phyloP scores from a whole-genome alignment of 35 echinoderm and acorn worm species.

The Acanthaster planci region DNA sequence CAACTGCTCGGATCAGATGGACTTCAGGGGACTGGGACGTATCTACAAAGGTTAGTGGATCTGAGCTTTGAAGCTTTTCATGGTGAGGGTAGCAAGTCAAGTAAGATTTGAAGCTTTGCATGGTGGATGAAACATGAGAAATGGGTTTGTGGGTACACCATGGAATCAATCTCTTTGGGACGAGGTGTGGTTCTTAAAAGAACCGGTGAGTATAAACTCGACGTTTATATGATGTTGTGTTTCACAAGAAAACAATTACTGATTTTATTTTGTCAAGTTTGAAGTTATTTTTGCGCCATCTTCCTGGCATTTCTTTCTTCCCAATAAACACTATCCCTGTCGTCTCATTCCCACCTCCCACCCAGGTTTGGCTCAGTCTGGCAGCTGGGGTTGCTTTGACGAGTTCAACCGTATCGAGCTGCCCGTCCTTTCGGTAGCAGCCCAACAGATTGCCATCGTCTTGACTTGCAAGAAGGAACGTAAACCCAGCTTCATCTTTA shows the following conservation, averaged over 20 bases:
- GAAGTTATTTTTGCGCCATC: not conserved
- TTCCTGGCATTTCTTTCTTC: not conserved
- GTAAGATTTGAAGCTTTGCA: too few relatives aligned
- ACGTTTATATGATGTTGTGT: too few relatives aligned
- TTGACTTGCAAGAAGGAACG: slow-evolving; percentile 94
- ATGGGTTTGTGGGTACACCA: too few relatives aligned
- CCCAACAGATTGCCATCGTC: slow-evolving; percentile 94
- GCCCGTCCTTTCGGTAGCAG: slow-evolving; percentile 90
- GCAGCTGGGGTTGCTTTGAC: slow-evolving; percentile 96
- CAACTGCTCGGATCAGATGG: slow-evolving; percentile 99
- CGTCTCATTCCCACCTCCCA: not conserved
- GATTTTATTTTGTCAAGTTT: too few relatives aligned
- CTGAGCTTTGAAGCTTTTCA: not conserved
- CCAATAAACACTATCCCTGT: not conserved
- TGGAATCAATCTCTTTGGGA: too few relatives aligned
- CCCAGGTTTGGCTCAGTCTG: slow-evolving; percentile 95
- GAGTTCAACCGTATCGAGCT: slow-evolving; percentile 99
- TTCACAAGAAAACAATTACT: too few relatives aligned
- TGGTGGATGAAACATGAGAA: too few relatives aligned
- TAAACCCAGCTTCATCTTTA: slow-evolving; percentile 83
- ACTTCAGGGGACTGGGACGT: slow-evolving; percentile 92
- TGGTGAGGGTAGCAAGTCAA: too few relatives aligned
- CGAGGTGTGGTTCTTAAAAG: too few relatives aligned
- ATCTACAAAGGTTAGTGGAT: slow-evolving; percentile 89
- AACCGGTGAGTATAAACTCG: too few relatives aligned